Evolutionary conservation across 1,140 invertebrate genomes (phyloP), one percentile per base, ranked within the genome.

Genomic region (Cydia strobilella): DNA sequence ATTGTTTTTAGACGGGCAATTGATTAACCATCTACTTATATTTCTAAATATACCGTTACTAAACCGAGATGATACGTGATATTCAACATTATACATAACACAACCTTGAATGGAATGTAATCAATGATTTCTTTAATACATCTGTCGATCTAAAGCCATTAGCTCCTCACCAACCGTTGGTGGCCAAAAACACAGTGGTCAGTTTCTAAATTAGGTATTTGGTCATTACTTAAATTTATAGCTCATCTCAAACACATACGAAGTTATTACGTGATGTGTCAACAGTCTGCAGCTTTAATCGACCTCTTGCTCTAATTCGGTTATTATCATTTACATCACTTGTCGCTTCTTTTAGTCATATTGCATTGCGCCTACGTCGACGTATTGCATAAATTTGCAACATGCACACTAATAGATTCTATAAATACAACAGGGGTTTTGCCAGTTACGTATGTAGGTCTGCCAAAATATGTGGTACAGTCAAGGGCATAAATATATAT

Each of bases 241-340:
- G n/a, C 51, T 54, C n/a, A 54, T 54, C 51, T 18, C n/a, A 59
- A 20, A 59, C 54, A 23, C 9, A 59, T 10, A 59, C 20, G 54
- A 20, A 23, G 51, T 54, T 54, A 54, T 59, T 59, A 59, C 20
- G 20, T 23, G 54, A 23, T 54, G 18, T 54, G 15, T 54, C 20
- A 59, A 23, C 20, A 23, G 54, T 23, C 7, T 2, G 20, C 54
- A n/a, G 20, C 9, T 20, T 23, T 59, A 10, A n/a, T 59, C 7
- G 54, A 59, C 54, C 20, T 23, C 18, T 59, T 18, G 51, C 20
- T 59, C 54, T 59, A 20, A 59, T 59, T 59, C 18, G 51, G 13
- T n/a, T 51, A 51, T n/a, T n/a, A 18, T 39, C 42, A 45, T 59
- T 59, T 59, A 59, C 54, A 23, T 59, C 54, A 59, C 54, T 59